These are phyloP conservation scores for Drosophila fuyamai DNA, from an alignment of 1,140 invertebrate species.

Conservation along the genomic window DNA sequence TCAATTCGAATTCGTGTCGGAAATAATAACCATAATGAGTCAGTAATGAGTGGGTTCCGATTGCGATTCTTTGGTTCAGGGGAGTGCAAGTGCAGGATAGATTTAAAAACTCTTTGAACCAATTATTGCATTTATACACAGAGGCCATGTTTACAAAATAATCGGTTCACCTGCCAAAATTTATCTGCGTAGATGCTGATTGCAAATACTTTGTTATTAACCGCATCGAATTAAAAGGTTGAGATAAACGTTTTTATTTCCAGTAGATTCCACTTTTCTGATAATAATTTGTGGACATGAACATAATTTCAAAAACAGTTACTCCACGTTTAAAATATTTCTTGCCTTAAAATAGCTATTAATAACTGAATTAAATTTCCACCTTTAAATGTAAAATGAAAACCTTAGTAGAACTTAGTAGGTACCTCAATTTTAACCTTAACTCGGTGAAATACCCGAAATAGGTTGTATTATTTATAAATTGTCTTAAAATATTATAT, in stretches of 20 bases:
- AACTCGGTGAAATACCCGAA: too few relatives aligned
- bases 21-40: slow-evolving; percentile 41
- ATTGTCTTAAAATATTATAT: too few relatives aligned
- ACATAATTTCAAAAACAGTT: too few relatives aligned
- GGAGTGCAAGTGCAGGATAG: slow-evolving; percentile 3
- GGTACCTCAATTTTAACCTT: too few relatives aligned
- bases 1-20: slow-evolving; percentile 6
- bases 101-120: slow-evolving; percentile 15
- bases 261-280: too few relatives aligned
- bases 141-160: slow-evolving; percentile 9
- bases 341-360: too few relatives aligned
- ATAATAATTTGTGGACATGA: too few relatives aligned
- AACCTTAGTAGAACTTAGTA: too few relatives aligned
- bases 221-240: background rate
- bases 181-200: slow-evolving; percentile 3
- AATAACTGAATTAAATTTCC: too few relatives aligned
- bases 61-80: slow-evolving; percentile 13
- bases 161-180: slow-evolving; percentile 4
- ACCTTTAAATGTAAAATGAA: too few relatives aligned
- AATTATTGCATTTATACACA: slow-evolving; percentile 12
- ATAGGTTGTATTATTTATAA: too few relatives aligned
- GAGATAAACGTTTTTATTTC: background rate
- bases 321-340: too few relatives aligned
- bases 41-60: slow-evolving; percentile 35
- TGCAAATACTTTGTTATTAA: background rate